Evolutionary conservation across 2,113 vertebrate species (phyloP).

Genomic region (Eubucco bourcierii): DNA sequence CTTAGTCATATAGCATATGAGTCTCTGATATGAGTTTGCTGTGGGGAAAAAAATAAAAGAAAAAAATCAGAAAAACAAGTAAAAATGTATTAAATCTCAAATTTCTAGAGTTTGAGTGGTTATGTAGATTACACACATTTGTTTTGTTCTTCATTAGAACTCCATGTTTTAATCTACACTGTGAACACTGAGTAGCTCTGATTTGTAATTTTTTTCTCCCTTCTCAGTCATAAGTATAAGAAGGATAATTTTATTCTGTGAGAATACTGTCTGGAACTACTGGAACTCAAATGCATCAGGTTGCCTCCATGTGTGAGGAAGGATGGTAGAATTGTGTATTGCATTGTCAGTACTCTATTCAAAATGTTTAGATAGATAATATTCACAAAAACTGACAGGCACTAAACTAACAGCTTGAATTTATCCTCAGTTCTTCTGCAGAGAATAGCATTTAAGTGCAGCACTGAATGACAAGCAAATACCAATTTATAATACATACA

Average conservation of each 20-base stretch:
- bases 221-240: neutral
- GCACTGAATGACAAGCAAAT: neutral
- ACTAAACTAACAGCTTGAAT: constrained; percentile 23
- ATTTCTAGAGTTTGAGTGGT: neutral
- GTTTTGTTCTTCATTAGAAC: neutral
- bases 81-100: neutral
- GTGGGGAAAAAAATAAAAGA: fast-evolving
- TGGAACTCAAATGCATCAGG: neutral
- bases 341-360: neutral
- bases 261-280: neutral
- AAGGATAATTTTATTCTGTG: neutral
- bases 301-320: neutral
- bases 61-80: neutral
- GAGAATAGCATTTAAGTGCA: neutral
- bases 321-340: neutral
- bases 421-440: neutral
- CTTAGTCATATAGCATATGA: neutral
- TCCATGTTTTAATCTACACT: neutral
- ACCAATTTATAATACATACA: neutral
- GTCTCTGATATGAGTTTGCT: neutral
- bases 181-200: neutral
- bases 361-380: constrained; percentile 42
- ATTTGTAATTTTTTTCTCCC: neutral
- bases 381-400: neutral
- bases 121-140: fast-evolving